Base-by-base conservation (phyloP, 1,140 invertebrate species). In the Caenorhabditis latens region DNA sequence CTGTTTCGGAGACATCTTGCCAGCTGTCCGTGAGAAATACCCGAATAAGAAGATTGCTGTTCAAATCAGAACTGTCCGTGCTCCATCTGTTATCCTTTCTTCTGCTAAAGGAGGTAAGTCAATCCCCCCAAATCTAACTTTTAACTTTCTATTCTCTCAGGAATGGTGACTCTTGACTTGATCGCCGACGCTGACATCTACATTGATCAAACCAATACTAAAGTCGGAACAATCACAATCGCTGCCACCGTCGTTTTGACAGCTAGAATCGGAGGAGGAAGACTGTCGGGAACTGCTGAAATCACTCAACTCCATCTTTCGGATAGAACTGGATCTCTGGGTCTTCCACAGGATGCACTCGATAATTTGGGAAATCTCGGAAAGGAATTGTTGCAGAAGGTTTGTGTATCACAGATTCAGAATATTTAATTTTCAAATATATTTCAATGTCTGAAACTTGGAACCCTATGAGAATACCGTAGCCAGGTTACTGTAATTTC, bases 361-460 rank as follows among this genome's bases (percentile, higher is more conserved):
- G 92, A 92, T 61, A 92, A 92, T 83, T 79, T 92, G n/a, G 92
- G 92, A 53, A 90, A 87, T 71, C 86, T 92, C n/a, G 91, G 92
- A 71, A 92, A 92, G 84, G 91, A 92, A 65, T 82, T 92, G 32
- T 55, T 92, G 40, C 84, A 90, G 57, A 92, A 92, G 90, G 90
- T 53, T 32, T 42, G 21, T 43, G 24, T 57, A 21, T 55, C 1
- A 7, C 46, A 32, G 6, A 53, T 53, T 53, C 9, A 11, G 50
- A 32, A 32, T 32, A 2, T 32, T 32, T 32, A 32, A 32, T 32
- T 32, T 32, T 32, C 32, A 32, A 32, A 32, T 0, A 32, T 2
- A 1, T 32, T 32, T 32, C 32, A 32, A 32, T 32, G 2, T 32
- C 32, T 32, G 32, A 32, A 32, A 32, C 32, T 32, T 32, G 32